A percentile compares a stretch with the other conserved stretches of the same genome.
Evolutionary conservation across 2,797 vertebrate genomes (phyloP).

Genomic region (Denticeps clupeoides): DNA sequence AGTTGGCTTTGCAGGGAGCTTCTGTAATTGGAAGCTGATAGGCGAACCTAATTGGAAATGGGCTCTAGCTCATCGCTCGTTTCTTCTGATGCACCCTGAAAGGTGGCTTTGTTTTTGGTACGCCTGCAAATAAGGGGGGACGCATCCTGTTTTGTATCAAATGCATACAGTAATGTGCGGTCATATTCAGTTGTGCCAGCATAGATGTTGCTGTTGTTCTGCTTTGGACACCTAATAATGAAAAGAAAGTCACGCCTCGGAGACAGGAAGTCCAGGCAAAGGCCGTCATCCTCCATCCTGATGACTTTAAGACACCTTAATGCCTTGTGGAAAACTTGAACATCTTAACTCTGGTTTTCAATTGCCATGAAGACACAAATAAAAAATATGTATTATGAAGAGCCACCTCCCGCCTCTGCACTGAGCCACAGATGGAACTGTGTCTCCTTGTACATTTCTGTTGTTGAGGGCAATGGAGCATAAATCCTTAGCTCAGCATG

Average conservation of each 20-base stretch:
- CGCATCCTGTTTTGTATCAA: too few species aligned
- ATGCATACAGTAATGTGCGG: too few species aligned
- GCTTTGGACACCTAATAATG: too few species aligned
- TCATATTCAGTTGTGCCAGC: too few species aligned
- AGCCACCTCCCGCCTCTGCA: background rate
- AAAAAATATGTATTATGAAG: background rate
- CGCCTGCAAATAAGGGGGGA: background rate
- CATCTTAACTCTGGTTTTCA: too few species aligned
- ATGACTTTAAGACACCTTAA: too few species aligned
- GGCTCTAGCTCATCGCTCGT: conserved; percentile 22
- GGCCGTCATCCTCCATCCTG: too few species aligned
- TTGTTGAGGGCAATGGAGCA: conserved; percentile 23
- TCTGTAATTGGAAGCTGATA: conserved; percentile 17
- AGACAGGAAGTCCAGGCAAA: too few species aligned
- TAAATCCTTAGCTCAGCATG: conserved; percentile 34
- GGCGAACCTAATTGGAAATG: conserved; percentile 25
- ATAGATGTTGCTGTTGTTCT: too few species aligned
- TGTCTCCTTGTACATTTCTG: conserved; percentile 22
- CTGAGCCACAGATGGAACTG: conserved; percentile 5
- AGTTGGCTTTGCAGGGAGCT: background rate
- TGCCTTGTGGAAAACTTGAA: too few species aligned
- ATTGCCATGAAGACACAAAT: background rate
- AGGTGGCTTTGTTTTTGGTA: background rate
- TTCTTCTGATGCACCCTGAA: conserved; percentile 21
- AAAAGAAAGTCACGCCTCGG: too few species aligned